Evolutionary conservation across 2,797 vertebrate genomes (phyloP), one percentile per base, ranked within the genome.

Genomic region (Bovichtus diacanthus): DNA sequence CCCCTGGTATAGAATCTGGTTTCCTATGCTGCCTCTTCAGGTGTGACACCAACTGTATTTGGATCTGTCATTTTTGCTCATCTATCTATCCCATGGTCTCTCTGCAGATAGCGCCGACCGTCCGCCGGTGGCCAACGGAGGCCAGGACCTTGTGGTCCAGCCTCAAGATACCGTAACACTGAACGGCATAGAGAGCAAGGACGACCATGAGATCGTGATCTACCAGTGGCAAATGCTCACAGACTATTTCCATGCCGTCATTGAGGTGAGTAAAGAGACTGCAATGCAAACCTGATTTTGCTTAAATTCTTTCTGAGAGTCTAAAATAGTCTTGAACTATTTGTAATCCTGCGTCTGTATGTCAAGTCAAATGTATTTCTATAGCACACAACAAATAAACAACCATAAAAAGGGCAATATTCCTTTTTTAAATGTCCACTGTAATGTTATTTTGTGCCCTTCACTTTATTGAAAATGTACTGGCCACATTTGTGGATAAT

Each of bases 81-180:
- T 29, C 19, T 13, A 1, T 38, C 31, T 34, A 62, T 51, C 4
- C n/a, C 9, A 1, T 3, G 9, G 9, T 77, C 43, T 85, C 12
- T 7, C 5, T 73, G 25, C 70, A 94, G 94, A 47, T 25, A 74
- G 72, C 1, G 50, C 65, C 0, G 94, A 95, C 73, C 86, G 6
- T 9, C 96, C 96, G 27, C 97, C 97, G 0, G 78, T 82, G 80
- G 94, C 95, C 21, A 87, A 92, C 5, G 92, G 93, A 6, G 96
- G 96, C 63, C 94, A 69, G 74, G 96, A 97, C 88, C 84, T 88
- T 65, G 97, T 95, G 43, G 94, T 97, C 1, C 98, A 99, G 66
- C 97, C 97, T 0, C 94, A 95, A 15, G 96, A 97, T 3, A 78
- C 66, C 0, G 88, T 99, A 78, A 90, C 71, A 0, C 91, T 99